phyloP scores from a whole-genome alignment of 2,113 vertebrate species.

The Pholis gunnellus region DNA sequence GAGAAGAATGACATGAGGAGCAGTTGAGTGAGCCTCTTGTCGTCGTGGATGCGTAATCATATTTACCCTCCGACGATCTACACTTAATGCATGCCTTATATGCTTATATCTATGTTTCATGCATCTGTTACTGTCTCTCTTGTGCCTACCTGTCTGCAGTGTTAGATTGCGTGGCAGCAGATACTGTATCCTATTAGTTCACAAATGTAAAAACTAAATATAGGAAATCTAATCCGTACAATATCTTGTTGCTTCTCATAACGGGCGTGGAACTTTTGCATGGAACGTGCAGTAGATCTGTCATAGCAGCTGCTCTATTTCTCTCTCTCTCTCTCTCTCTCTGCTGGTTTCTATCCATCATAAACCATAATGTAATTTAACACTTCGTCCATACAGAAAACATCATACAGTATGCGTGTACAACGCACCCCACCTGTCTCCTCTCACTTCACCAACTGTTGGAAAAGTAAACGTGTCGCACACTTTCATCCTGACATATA shows the following conservation, averaged over 20 bases:
- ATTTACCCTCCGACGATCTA: neutral
- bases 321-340: constrained; percentile 11
- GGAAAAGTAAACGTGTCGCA: constrained; percentile 51
- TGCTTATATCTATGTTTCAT: constrained; percentile 6
- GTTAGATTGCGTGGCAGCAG: neutral
- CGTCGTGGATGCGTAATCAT: neutral
- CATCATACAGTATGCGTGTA: neutral
- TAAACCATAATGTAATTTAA: constrained; percentile 2
- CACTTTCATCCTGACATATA: constrained; percentile 44
- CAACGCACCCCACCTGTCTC: constrained; percentile 12
- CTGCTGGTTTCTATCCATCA: constrained; percentile 25
- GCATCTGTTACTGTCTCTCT: neutral
- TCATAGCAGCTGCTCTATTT: constrained; percentile 16
- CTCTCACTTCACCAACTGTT: constrained; percentile 18
- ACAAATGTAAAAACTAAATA: neutral
- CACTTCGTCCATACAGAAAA: constrained; percentile 2
- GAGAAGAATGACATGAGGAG: constrained; percentile 11
- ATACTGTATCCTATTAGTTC: neutral
- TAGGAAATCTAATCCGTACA: neutral
- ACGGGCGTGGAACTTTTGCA: neutral
- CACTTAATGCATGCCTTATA: neutral
- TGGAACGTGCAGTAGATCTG: neutral
- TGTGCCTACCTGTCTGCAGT: neutral
- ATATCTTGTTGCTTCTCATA: neutral
- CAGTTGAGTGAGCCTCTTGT: constrained; percentile 2